These are phyloP conservation scores for Indicator indicator DNA, from an alignment of 2,113 vertebrate genomes.

Conservation along the genomic window DNA sequence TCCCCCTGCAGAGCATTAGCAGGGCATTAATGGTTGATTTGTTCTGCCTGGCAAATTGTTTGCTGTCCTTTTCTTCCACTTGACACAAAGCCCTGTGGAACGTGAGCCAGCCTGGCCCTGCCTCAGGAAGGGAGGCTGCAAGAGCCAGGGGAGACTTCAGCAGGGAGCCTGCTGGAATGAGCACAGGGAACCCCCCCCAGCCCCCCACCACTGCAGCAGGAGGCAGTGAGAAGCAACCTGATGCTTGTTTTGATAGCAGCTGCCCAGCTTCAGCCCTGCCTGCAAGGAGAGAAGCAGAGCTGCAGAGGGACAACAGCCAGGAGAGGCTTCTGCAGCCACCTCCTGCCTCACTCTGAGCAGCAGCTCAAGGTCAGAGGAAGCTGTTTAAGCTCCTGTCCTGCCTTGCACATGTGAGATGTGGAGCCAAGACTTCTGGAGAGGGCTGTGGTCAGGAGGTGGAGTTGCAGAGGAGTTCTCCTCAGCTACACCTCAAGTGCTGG, in stretches of 20 bases:
- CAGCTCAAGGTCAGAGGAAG: not conserved
- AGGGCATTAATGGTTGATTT: not conserved
- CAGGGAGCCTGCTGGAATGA: not conserved
- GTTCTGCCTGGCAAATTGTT: not conserved
- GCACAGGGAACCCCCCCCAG: not conserved
- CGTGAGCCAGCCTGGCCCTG: not conserved
- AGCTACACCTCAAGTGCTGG: not conserved
- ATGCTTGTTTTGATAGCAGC: not conserved
- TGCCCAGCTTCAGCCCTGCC: not conserved
- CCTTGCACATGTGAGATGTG: accelerated
- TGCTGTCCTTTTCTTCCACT: not conserved
- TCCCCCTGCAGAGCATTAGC: not conserved
- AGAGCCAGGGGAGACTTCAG: not conserved
- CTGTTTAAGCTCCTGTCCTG: not conserved
- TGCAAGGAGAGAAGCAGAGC: not conserved
- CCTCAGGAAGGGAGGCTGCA: not conserved
- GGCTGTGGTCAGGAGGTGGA: not conserved
- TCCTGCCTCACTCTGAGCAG: not conserved
- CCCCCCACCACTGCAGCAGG: not conserved
- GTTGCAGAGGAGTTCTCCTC: not conserved
- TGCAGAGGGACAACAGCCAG: not conserved
- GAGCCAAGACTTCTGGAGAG: not conserved
- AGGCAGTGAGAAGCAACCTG: not conserved
- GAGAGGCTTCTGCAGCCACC: not conserved
- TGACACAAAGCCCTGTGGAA: slow-evolving; percentile 3